Base-by-base conservation (phyloP, 2,113 vertebrate genomes). In the Pedionomus torquatus region DNA sequence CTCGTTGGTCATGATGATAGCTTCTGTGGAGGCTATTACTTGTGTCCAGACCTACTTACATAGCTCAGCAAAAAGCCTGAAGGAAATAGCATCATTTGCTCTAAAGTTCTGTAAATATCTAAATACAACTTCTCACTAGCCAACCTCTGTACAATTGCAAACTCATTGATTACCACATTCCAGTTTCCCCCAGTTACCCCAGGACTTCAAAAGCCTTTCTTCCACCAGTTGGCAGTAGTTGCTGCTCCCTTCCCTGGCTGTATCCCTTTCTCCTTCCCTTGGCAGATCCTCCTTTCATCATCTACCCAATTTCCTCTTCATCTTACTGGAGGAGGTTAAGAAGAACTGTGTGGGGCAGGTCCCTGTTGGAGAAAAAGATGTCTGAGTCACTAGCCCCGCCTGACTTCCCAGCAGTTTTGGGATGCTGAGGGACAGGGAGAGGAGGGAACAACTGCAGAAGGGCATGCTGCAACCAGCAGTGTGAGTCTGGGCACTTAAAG, bases 351-450 rank as follows among this genome's bases (percentile, higher is more conserved):
- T 70, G 13, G 8, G 9, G 1, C 68, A 39, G 26, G 26, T 23
- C 12, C 1, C 6, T 2, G 0, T 14, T 3, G 3, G 41, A 76
- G 17, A 35, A 91, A 61, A 17, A 2, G 2, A 0, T 41, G 11
- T 68, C 14, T n/a, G 21, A 84, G 31, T 69, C 11, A 20, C 4
- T 61, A 20, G 24, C 61, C 9, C 18, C 65, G 60, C 33, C 13
- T 54, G 65, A 8, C 24, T 20, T 90, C 21, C 0, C 3, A 55
- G 23, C 14, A 54, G 65, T 89, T 93, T 31, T 8, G 48, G 18
- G 16, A 15, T 48, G 24, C 17, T 87, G 46, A 87, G 44, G 39
- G 12, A 5, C 37, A n/a, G 19, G 19, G 8, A 65, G 68, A 43
- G 21, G 44, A 78, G 5, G 41, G 35, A 92, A 21, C 58, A 63